A percentile compares a stretch with the other conserved stretches of the same genome.
phyloP scores from a whole-genome alignment of 2,888 invertebrate genomes.

The Graphium colonna region DNA sequence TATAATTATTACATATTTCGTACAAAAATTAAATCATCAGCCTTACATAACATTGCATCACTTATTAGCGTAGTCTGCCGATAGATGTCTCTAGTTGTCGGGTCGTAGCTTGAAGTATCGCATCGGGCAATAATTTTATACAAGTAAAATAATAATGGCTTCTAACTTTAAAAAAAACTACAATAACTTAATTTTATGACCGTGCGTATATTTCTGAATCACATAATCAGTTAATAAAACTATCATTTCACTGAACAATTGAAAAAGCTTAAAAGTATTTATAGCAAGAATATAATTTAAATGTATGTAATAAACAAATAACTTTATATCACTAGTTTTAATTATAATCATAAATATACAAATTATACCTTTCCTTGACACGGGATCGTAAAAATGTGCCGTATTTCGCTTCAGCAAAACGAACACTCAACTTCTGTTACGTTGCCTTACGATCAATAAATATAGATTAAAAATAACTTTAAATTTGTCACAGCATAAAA shows the following conservation, averaged over 20 bases:
- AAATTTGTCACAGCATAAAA: neutral
- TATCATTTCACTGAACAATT: neutral
- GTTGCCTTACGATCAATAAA: conserved; percentile 5
- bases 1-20: too few relatives aligned
- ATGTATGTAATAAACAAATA: neutral
- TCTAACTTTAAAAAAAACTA: too few relatives aligned
- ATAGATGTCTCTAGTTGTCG: conserved; percentile 7
- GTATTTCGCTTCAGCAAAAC: conserved; percentile 6
- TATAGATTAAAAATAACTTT: conserved; percentile 6
- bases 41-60: too few relatives aligned
- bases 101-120: too few relatives aligned
- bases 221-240: too few relatives aligned
- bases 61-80: too few relatives aligned
- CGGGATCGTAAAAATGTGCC: conserved; percentile 5
- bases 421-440: neutral
- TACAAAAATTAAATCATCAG: too few relatives aligned
- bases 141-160: too few relatives aligned
- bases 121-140: too few relatives aligned
- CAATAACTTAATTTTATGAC: too few relatives aligned
- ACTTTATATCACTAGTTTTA: neutral
- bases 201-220: too few relatives aligned
- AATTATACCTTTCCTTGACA: conserved; percentile 1
- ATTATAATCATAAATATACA: conserved; percentile 3
- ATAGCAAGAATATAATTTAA: too few relatives aligned
- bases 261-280: neutral